Percentiles rank a stretch among this genome's conserved stretches.
These are phyloP conservation scores for Amaurobius ferox DNA, from an alignment of 2,888 invertebrate species.

Conservation along the genomic window DNA sequence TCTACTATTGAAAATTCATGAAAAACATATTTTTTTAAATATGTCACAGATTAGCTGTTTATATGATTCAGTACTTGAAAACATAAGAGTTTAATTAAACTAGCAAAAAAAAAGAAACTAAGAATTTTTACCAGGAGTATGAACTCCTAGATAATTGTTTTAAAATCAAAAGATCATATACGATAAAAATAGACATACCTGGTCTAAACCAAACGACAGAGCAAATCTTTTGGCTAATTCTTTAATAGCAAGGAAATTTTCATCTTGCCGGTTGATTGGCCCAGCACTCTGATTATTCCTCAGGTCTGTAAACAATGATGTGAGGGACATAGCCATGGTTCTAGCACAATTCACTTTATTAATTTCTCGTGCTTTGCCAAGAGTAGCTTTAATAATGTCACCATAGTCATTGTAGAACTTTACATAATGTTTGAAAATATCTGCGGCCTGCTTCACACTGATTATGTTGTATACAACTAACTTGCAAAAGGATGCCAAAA, in stretches of 20 bases:
- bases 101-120: no score
- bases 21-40: no score
- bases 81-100: no score
- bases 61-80: no score
- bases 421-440: constrained; percentile 97
- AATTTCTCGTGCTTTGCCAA: constrained; percentile 97
- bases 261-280: constrained; percentile 83
- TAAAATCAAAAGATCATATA: no score
- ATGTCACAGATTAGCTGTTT: no score
- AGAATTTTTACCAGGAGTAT: no score
- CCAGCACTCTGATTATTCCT: constrained; percentile 77
- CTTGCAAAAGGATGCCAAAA: constrained; percentile 97
- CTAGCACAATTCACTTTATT: constrained; percentile 97
- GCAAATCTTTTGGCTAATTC: constrained; percentile 98
- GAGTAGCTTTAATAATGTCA: constrained; percentile 88
- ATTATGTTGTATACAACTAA: constrained; percentile 97
- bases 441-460: constrained; percentile 92
- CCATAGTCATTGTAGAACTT: constrained; percentile 80
- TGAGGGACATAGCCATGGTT: constrained; percentile 94
- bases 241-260: constrained; percentile 93
- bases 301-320: constrained; percentile 89
- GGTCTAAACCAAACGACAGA: constrained; percentile 96
- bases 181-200: constrained; percentile 77
- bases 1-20: no score
- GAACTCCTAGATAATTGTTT: no score